Percentiles rank a stretch among this genome's conserved stretches.
phyloP scores from a whole-genome alignment of 2,888 invertebrate species.

The Congeria kusceri region DNA sequence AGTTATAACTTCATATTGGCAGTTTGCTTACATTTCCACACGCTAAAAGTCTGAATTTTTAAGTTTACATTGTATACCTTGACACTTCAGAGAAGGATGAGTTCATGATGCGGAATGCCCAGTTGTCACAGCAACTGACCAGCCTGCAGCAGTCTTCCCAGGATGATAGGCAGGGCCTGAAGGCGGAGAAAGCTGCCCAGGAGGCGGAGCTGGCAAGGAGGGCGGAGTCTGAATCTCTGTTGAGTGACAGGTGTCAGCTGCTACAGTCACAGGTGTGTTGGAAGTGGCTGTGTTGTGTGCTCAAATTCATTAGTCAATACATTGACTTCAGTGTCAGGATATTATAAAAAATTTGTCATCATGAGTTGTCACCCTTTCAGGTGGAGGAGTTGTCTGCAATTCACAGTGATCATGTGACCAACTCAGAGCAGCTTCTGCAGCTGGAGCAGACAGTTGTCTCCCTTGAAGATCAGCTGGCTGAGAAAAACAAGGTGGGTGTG shows the following conservation, averaged over 20 bases:
- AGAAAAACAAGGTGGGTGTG: conserved; percentile 87
- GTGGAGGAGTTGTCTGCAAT: conserved; percentile 63
- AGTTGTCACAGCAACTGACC: conserved; percentile 81
- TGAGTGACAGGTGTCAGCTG: conserved; percentile 41
- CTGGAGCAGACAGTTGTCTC: conserved; percentile 84
- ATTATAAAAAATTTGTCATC: not conserved
- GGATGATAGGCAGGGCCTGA: conserved; percentile 63
- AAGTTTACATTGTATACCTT: too few species aligned
- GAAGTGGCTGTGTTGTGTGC: too few species aligned
- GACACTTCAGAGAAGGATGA: conserved; percentile 78
- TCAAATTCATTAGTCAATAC: too few species aligned
- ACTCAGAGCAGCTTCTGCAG: conserved; percentile 52
- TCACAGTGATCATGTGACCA: conserved; percentile 58
- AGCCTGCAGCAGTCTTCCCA: conserved; percentile 89
- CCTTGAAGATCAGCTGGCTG: conserved; percentile 88
- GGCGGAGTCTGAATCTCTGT: conserved; percentile 38
- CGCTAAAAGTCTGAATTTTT: too few species aligned
- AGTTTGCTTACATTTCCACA: too few species aligned
- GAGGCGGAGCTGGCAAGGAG: conserved; percentile 60
- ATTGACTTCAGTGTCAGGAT: too few species aligned
- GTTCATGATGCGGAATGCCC: conserved; percentile 82
- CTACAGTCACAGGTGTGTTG: conserved; percentile 32
- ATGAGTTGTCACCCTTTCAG: conserved; percentile 46
- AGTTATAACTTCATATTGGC: too few species aligned
- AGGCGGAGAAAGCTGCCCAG: conserved; percentile 56